These are phyloP conservation scores for Pocillopora meandrina DNA, from an alignment of 92 coral and sea anemone species.

Conservation along the genomic window DNA sequence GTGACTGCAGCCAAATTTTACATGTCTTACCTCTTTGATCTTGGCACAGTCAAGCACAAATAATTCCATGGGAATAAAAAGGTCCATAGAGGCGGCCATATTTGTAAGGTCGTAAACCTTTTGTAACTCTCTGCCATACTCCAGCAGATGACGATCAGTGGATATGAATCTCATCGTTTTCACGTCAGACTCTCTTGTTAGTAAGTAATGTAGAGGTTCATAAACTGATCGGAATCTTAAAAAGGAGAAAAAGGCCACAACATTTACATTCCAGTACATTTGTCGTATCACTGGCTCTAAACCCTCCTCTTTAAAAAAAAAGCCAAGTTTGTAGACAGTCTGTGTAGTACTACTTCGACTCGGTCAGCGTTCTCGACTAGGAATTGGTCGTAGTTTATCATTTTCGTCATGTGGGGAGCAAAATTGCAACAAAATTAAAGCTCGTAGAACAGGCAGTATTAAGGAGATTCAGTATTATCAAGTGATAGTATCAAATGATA, in stretches of 20 bases:
- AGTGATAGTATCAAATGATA: too few species aligned
- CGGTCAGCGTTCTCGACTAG: too few species aligned
- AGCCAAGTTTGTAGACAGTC: too few species aligned
- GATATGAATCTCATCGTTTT: conserved; percentile 71
- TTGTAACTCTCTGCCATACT: conserved; percentile 84
- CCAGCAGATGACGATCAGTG: conserved; percentile 74
- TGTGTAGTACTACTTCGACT: too few species aligned
- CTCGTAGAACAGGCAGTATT: too few species aligned
- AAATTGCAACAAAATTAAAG: too few species aligned
- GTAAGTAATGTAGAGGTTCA: conserved; percentile 71
- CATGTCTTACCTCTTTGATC: conserved; percentile 74
- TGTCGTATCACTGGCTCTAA: too few species aligned
- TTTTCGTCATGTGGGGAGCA: too few species aligned
- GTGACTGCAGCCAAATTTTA: neutral
- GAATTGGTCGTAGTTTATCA: too few species aligned
- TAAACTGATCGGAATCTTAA: conserved; percentile 83
- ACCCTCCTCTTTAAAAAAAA: too few species aligned
- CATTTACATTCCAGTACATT: too few species aligned
- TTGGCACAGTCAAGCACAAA: conserved; percentile 84
- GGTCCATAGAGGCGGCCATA: conserved; percentile 83
- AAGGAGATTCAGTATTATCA: too few species aligned
- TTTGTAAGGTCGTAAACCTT: conserved; percentile 74
- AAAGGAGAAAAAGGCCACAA: neutral
- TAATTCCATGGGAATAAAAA: conserved; percentile 89
- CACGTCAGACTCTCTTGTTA: conserved; percentile 72